Base-by-base conservation (phyloP, 2,888 invertebrate genomes). In the Leptinotarsa peninsularis region DNA sequence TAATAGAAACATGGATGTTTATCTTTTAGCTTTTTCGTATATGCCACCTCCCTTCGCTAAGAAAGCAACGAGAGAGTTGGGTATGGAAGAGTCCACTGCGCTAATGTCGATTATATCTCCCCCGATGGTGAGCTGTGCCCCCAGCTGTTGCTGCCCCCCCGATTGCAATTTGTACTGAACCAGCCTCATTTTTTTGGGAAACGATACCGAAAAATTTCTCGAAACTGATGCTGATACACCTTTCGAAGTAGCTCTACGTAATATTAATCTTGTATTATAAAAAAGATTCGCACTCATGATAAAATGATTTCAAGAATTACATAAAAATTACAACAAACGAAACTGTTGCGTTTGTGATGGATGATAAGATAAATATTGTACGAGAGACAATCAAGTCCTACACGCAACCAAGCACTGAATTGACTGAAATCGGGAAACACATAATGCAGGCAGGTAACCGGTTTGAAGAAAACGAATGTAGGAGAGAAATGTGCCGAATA, bases 31-130 rank as follows among this genome's bases (percentile, higher is more conserved):
- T 82, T 90, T 90, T 60, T 90, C 90, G 72, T 90, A 81, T 1
- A 90, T 83, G 33, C 87, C 88, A 13, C 88, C 86, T 18, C 90
- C 91, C 10, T 88, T 87, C 56, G 88, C 88, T 60, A 92, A 86
- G 81, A 92, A 90, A 76, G 91, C 90, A 56, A 90, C 89, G 78
- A 92, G 83, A 33, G 88, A 89, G 81, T 90, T 91, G 1, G 91
- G 92, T 76, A 91, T 89, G 10, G 90, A 88, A 0, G 90, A 89
- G 82, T 91, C 90, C 1, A 91, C 89, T 1, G 89, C 89, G 78
- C 91, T 91, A 1, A 92, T 88, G 81, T 93, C 92, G 78, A 93
- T 91, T 79, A 95, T 90, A 80, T 93, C 93, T 1, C 93, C 92
- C 33, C 92, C 92, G 71, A 92, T 89, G 5, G 85, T 77, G 14